Evolutionary conservation across 2,888 invertebrate genomes (phyloP).

Genomic region (Adelognathus sp.): DNA sequence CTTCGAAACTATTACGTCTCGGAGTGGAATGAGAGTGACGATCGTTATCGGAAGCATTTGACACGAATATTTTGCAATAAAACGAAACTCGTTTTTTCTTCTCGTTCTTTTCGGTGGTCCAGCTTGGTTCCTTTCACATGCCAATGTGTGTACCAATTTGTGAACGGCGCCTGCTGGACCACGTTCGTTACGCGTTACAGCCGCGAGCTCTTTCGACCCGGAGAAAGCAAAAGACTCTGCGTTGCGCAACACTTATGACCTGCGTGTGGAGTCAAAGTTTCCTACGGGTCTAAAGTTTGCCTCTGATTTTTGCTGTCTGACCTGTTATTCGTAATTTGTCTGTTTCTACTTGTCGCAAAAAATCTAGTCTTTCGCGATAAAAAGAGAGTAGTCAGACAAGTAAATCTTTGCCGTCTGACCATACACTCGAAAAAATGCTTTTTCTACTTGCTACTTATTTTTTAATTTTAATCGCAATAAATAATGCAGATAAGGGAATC

Average conservation of each 20-base stretch:
- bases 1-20: neutral
- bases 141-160: conserved; percentile 27
- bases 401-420: too few species aligned
- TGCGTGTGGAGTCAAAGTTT: conserved; percentile 15
- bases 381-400: too few species aligned
- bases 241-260: conserved; percentile 40
- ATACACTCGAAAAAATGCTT: too few species aligned
- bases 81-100: conserved; percentile 27
- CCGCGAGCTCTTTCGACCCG: conserved; percentile 28
- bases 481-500: too few species aligned
- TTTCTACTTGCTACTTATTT: too few species aligned
- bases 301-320: neutral
- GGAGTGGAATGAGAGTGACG: neutral
- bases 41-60: neutral
- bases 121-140: conserved; percentile 41
- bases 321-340: neutral
- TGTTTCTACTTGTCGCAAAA: too few species aligned
- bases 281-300: neutral
- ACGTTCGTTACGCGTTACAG: conserved; percentile 24
- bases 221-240: conserved; percentile 46
- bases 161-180: conserved; percentile 33
- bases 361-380: too few species aligned
- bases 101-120: conserved; percentile 42
- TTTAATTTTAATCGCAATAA: too few species aligned
- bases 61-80: conserved; percentile 23